Conservation (phyloP, 2,113 vertebrate genomes). For the Toxotes jaculatrix region DNA sequence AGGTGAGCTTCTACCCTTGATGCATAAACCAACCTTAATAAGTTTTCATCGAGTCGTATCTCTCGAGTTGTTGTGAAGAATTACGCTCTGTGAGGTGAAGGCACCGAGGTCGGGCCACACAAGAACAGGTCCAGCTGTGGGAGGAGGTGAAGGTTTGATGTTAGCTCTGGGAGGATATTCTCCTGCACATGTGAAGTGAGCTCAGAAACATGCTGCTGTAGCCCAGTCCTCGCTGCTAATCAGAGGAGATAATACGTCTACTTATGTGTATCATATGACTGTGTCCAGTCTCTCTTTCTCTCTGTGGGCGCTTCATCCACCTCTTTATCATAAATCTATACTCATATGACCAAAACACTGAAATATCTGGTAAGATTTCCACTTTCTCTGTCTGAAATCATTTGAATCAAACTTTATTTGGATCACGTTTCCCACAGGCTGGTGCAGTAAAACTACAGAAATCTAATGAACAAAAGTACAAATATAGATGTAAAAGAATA, state of each 20-base stretch:
- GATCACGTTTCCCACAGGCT: no score
- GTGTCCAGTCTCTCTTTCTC: neutral
- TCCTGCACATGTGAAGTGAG: conserved; percentile 46
- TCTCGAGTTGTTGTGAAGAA: conserved; percentile 75
- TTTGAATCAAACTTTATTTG: no score
- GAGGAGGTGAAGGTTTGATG: conserved; percentile 65
- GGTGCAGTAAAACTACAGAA: no score
- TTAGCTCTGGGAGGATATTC: conserved; percentile 62
- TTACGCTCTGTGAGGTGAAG: conserved; percentile 77
- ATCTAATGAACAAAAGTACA: no score
- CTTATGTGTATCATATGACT: neutral
- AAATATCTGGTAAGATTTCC: no score
- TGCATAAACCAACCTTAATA: conserved; percentile 85
- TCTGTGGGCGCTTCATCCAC: neutral
- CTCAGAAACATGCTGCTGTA: conserved; percentile 17
- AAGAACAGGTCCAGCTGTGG: conserved; percentile 68
- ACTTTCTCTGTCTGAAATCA: no score
- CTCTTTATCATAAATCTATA: neutral
- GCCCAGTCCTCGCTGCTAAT: neutral
- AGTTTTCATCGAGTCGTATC: conserved; percentile 80
- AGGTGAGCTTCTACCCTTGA: conserved; percentile 82
- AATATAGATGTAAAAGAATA: no score
- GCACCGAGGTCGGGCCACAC: conserved; percentile 77
- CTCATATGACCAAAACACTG: no score
- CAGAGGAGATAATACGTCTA: neutral